These are phyloP conservation scores for Camponotus vicinus DNA, from an alignment of 1,140 invertebrate genomes.

Conservation along the genomic window DNA sequence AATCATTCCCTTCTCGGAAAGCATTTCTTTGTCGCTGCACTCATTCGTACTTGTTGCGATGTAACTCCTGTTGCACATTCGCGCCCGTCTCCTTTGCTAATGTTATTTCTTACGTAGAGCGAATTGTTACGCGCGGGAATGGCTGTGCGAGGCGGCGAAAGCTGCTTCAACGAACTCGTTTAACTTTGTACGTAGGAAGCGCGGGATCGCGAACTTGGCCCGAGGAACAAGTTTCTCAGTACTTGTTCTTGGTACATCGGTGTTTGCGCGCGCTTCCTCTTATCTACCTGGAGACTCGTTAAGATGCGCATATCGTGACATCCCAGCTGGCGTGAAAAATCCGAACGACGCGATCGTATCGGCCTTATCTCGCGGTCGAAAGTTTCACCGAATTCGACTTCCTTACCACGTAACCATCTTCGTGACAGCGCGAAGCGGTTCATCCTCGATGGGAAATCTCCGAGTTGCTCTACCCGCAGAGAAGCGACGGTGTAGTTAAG, in stretches of 20 bases:
- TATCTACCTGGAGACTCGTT: conserved; percentile 39
- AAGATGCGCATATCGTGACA: conserved; percentile 26
- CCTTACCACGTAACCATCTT: background rate
- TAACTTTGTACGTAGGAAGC: conserved; percentile 51
- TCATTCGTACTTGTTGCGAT: conserved; percentile 36
- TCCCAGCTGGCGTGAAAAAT: background rate
- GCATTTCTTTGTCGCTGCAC: background rate
- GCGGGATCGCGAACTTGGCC: conserved; percentile 43
- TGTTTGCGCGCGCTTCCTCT: background rate
- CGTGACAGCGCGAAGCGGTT: background rate
- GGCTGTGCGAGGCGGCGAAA: no score
- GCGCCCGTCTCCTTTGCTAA: background rate
- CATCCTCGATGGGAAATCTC: background rate
- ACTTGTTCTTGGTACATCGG: background rate
- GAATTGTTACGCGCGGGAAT: conserved; percentile 16
- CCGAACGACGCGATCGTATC: conserved; percentile 14
- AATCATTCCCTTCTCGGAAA: background rate
- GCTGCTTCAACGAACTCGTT: conserved; percentile 36
- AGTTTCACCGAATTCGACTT: background rate
- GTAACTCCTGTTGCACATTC: conserved; percentile 48
- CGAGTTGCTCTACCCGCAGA: no score
- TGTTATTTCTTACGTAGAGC: background rate
- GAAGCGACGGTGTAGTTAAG: background rate
- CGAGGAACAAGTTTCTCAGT: conserved; percentile 23
- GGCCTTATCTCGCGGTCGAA: background rate